phyloP scores from a whole-genome alignment of 2,888 invertebrate genomes.

The Sphecodes monilicornis region DNA sequence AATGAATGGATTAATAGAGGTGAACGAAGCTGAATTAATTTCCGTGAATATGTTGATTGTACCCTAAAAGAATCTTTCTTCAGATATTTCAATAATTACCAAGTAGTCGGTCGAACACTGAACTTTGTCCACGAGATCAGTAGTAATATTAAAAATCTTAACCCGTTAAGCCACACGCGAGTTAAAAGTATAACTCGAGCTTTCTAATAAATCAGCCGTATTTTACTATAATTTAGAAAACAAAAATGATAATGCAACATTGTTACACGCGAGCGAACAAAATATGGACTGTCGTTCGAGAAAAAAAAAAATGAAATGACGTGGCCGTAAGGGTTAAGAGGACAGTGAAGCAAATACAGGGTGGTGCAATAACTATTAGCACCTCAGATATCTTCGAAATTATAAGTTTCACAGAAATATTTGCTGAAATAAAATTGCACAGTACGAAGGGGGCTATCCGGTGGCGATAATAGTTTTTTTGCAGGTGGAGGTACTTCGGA shows the following conservation, averaged over 20 bases:
- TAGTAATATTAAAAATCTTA: not conserved
- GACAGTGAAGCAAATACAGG: slow-evolving; percentile 21
- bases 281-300: not conserved
- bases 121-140: slow-evolving; percentile 11
- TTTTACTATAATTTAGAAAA: slow-evolving; percentile 3
- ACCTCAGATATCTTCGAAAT: too few relatives aligned
- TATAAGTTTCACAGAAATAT: too few relatives aligned
- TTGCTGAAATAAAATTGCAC: too few relatives aligned
- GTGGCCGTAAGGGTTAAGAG: not conserved
- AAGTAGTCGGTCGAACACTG: not conserved
- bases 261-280: not conserved
- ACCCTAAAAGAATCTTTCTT: not conserved
- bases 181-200: not conserved
- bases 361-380: too few relatives aligned
- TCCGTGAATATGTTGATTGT: not conserved
- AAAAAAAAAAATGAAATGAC: not conserved
- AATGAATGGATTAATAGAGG: not conserved
- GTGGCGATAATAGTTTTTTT: too few relatives aligned
- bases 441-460: too few relatives aligned
- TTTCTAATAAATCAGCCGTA: not conserved
- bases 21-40: not conserved
- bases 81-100: not conserved
- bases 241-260: not conserved
- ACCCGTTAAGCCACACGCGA: slow-evolving; percentile 3
- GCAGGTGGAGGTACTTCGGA: too few relatives aligned